Evolutionary conservation across 2,113 vertebrate species (phyloP).

Genomic region (Glareola pratincola): DNA sequence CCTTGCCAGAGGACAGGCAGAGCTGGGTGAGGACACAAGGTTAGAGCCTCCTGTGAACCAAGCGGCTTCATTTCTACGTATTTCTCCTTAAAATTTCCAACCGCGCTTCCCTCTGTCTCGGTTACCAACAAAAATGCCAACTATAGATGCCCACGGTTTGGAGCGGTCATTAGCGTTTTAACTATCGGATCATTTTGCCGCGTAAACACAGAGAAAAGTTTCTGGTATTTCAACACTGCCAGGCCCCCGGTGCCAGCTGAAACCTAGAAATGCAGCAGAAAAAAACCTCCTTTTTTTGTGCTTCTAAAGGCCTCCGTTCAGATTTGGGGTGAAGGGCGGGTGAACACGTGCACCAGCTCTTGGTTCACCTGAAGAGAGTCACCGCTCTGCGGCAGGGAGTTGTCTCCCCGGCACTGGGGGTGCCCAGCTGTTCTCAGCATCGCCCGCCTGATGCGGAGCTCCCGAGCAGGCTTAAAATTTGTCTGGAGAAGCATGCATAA

Average conservation of each 20-base stretch:
- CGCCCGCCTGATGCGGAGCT: background rate
- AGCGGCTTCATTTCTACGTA: background rate
- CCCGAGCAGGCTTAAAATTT: background rate
- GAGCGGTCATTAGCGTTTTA: background rate
- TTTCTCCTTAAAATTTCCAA: background rate
- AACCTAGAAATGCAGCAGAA: background rate
- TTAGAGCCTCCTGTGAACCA: background rate
- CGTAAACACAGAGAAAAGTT: background rate
- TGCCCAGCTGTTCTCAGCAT: background rate
- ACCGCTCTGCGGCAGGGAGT: background rate
- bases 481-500: background rate
- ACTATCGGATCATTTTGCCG: background rate
- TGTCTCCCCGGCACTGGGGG: background rate
- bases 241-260: background rate
- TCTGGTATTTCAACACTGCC: background rate
- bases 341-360: background rate
- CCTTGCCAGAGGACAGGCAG: constrained; percentile 1
- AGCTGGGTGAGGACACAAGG: background rate
- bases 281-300: background rate
- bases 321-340: background rate
- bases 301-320: background rate
- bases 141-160: background rate
- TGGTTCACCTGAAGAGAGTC: background rate
- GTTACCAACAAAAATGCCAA: background rate
- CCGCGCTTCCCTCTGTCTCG: background rate